These are phyloP conservation scores for Apaloderma vittatum DNA, from an alignment of 2,113 vertebrate species.

Conservation along the genomic window DNA sequence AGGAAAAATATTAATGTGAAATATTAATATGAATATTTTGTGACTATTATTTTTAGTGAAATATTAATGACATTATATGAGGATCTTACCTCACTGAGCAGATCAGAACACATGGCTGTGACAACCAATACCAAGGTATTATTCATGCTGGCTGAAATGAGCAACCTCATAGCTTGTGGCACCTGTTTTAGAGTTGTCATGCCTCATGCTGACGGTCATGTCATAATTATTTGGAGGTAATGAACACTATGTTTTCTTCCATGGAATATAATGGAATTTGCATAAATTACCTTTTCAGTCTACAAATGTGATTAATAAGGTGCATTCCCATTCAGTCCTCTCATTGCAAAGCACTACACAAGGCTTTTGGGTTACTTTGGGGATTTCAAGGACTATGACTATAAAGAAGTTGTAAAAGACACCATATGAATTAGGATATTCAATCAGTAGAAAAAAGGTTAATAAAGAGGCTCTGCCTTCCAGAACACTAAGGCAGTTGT, in stretches of 20 bases:
- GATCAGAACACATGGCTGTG: background rate
- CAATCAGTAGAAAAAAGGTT: background rate
- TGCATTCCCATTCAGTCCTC: background rate
- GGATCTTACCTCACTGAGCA: background rate
- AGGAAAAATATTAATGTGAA: background rate
- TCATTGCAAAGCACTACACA: background rate
- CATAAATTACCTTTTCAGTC: background rate
- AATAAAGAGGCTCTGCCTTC: background rate
- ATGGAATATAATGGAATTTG: background rate
- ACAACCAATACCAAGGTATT: background rate
- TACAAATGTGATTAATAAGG: background rate
- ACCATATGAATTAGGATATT: background rate
- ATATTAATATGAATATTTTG: background rate
- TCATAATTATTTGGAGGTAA: background rate
- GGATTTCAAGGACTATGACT: background rate
- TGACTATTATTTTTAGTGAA: background rate
- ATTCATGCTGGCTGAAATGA: background rate
- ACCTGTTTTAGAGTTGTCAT: background rate
- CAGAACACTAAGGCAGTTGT: background rate
- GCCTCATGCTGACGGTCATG: fast-evolving
- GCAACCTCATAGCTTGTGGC: background rate
- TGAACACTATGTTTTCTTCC: background rate
- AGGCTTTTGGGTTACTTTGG: background rate
- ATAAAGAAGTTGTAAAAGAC: background rate
- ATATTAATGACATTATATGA: background rate